Conservation (phyloP, 2,113 vertebrate genomes). For the Calypte anna region DNA sequence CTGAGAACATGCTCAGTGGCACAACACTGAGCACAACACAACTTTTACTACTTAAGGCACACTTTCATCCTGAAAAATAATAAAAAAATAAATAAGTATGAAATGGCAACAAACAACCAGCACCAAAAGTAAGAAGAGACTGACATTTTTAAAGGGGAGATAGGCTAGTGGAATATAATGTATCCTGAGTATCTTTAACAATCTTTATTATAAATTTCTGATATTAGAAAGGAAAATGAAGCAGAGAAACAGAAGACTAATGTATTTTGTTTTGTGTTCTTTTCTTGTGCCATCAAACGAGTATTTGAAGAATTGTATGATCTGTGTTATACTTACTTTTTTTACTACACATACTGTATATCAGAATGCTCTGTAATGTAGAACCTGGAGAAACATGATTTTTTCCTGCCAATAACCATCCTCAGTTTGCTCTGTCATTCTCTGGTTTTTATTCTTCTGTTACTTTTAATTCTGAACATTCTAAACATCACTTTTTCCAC, state of each 20-base stretch:
- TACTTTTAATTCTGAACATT: neutral
- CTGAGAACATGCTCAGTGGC: neutral
- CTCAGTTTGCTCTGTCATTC: neutral
- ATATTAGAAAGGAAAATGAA: neutral
- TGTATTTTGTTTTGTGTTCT: neutral
- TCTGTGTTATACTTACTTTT: neutral
- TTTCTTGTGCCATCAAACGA: neutral
- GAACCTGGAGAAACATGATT: neutral
- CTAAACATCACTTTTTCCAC: neutral
- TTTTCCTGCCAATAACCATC: neutral
- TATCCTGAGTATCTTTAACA: neutral
- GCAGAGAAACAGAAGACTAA: neutral
- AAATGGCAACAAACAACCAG: neutral
- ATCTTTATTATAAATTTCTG: neutral
- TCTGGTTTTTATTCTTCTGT: neutral
- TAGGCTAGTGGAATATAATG: neutral
- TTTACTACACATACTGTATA: accelerated
- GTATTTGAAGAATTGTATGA: neutral
- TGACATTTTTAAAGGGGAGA: neutral
- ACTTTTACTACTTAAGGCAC: neutral
- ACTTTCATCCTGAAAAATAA: neutral
- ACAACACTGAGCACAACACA: accelerated
- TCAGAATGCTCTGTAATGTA: neutral
- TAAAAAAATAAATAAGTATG: neutral
- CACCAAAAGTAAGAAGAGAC: neutral